Conservation (phyloP, 2,888 invertebrate genomes). For the Drepanosiphum platanoidis region DNA sequence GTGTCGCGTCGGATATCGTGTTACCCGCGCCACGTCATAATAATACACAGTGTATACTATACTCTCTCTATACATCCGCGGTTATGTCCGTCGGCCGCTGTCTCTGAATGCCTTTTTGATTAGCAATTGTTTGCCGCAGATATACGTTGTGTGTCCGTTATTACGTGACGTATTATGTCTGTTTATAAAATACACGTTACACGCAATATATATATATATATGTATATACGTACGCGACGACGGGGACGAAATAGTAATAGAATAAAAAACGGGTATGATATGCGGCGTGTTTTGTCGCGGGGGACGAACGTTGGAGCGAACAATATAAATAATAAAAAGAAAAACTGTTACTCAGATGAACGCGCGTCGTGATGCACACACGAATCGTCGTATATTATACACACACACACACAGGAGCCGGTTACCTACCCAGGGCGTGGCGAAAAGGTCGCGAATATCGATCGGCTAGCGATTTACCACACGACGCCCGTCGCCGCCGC, state of each 20-base stretch:
- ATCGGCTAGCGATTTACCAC: conserved; percentile 57
- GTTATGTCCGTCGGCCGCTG: conserved; percentile 41
- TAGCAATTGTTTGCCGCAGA: conserved; percentile 49
- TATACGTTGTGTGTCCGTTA: conserved; percentile 54
- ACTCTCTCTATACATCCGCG: too few relatives aligned
- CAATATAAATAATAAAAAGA: background rate
- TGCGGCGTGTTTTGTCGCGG: conserved; percentile 17
- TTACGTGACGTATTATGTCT: background rate
- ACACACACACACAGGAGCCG: background rate
- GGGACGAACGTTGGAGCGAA: background rate
- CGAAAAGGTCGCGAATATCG: conserved; percentile 61
- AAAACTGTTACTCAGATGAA: background rate
- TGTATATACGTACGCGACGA: background rate
- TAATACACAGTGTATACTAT: too few relatives aligned
- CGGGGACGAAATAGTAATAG: conserved; percentile 2
- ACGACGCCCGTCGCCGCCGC: conserved; percentile 33
- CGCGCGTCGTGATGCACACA: background rate
- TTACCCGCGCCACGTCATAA: conserved; percentile 40
- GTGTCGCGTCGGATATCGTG: conserved; percentile 47
- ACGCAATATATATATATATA: background rate
- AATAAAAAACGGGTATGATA: background rate
- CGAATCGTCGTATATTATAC: background rate
- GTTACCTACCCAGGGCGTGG: conserved; percentile 51
- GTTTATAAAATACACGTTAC: background rate
- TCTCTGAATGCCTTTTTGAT: conserved; percentile 57